Percentiles rank a stretch among this genome's conserved stretches.
Conservation (phyloP, 2,113 vertebrate genomes). For the Callipepla squamata region DNA sequence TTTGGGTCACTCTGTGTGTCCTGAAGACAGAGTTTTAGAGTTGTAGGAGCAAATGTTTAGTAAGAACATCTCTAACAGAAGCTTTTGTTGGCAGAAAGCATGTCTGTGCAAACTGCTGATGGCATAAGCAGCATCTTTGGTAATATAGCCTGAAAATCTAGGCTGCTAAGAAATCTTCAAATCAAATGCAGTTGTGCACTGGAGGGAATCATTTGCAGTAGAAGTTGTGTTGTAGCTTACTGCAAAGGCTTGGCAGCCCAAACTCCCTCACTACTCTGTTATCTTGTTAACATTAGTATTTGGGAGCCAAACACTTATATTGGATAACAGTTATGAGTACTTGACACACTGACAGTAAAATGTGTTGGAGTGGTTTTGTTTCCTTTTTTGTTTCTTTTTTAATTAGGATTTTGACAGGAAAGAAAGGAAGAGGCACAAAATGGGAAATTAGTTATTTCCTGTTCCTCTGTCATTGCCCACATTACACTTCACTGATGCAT, state of each 20-base stretch:
- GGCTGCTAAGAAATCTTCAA: slow-evolving; percentile 21
- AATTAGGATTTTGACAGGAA: slow-evolving; percentile 66
- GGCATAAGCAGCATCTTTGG: neutral
- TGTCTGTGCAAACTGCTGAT: slow-evolving; percentile 11
- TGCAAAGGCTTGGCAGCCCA: slow-evolving; percentile 35
- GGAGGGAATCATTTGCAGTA: slow-evolving; percentile 31
- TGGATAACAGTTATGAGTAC: slow-evolving; percentile 41
- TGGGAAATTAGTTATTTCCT: slow-evolving; percentile 65
- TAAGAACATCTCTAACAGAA: neutral
- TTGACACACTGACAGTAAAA: slow-evolving; percentile 60
- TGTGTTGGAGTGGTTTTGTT: neutral
- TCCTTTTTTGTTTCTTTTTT: too few relatives aligned
- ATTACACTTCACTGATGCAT: slow-evolving; percentile 34
- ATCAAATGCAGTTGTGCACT: slow-evolving; percentile 44
- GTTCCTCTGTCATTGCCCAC: slow-evolving; percentile 49
- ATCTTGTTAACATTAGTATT: slow-evolving; percentile 58
- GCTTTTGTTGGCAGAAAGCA: neutral
- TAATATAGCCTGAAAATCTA: neutral
- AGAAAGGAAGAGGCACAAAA: slow-evolving; percentile 64
- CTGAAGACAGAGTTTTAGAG: neutral
- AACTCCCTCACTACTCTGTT: slow-evolving; percentile 34
- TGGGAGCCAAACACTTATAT: slow-evolving; percentile 19
- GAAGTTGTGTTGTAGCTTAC: slow-evolving; percentile 3
- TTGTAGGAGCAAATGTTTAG: neutral
- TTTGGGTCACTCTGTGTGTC: neutral